A percentile compares a stretch with the other conserved stretches of the same genome.
Evolutionary conservation across 2,113 vertebrate genomes (phyloP).

Genomic region (Anoplopoma fimbria): DNA sequence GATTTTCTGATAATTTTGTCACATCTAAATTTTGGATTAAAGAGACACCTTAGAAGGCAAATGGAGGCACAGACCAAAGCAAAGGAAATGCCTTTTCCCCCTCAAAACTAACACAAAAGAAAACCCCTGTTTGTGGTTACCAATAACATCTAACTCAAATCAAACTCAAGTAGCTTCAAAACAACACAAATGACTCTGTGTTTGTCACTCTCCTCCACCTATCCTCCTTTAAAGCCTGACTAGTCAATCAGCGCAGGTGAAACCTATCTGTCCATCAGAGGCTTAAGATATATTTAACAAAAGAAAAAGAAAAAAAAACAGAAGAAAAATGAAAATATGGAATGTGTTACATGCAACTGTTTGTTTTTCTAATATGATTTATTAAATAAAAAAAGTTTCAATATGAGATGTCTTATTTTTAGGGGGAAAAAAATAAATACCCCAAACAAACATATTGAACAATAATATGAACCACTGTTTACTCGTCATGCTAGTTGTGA

Average conservation of each 20-base stretch:
- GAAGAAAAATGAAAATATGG: not conserved
- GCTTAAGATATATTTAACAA: not conserved
- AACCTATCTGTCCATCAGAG: not conserved
- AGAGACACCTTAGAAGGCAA: not conserved
- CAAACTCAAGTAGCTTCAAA: not conserved
- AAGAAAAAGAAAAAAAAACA: not conserved
- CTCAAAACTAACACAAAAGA: no score
- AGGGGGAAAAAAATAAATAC: not conserved
- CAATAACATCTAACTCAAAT: not conserved
- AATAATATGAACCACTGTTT: not conserved
- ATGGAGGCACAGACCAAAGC: no score
- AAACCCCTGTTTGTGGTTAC: no score
- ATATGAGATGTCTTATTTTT: not conserved
- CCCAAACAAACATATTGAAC: not conserved
- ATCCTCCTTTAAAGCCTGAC: not conserved
- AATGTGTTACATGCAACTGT: not conserved
- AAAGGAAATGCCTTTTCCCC: no score
- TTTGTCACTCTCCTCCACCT: not conserved
- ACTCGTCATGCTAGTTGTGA: not conserved
- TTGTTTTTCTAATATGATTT: no score
- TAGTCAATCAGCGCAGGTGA: not conserved
- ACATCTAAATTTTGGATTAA: not conserved
- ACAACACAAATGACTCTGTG: not conserved
- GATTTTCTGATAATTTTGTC: not conserved
- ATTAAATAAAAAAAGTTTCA: not conserved